phyloP scores from a whole-genome alignment of 1,140 invertebrate species.

The Triops cancriformis region DNA sequence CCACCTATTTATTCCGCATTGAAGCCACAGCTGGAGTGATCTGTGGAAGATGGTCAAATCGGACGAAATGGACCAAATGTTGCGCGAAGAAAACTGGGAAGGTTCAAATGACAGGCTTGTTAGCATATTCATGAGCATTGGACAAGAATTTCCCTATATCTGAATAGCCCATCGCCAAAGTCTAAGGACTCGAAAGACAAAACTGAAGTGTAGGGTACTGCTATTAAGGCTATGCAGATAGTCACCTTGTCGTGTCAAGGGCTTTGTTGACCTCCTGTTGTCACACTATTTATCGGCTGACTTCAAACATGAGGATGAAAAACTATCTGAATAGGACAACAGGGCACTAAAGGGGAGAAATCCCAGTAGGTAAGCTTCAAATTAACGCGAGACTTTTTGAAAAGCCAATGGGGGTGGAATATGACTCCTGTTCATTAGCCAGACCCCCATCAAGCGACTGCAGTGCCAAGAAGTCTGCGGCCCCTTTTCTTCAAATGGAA shows the following conservation, averaged over 20 bases:
- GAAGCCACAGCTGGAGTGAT: not conserved
- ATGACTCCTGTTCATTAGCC: not conserved
- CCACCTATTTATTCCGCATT: no score
- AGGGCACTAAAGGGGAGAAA: not conserved
- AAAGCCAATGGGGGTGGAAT: constrained; percentile 8
- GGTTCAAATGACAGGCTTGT: not conserved
- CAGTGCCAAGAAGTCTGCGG: not conserved
- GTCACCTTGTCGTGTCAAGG: no score
- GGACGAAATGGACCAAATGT: not conserved
- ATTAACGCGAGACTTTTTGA: not conserved
- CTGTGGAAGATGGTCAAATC: not conserved
- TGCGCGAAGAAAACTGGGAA: not conserved
- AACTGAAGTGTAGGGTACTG: no score
- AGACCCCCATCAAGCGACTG: not conserved
- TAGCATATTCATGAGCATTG: not conserved
- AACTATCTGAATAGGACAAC: no score
- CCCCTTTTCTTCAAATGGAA: constrained; percentile 6
- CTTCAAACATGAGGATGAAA: no score
- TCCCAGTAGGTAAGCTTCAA: not conserved
- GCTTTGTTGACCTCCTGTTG: no score
- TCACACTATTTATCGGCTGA: no score
- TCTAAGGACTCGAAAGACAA: no score
- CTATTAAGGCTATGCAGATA: no score
- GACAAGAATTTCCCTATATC: no score
- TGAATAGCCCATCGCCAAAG: no score